Evolutionary conservation across 2,888 invertebrate genomes (phyloP).

Genomic region (Mesorhabditis belari): DNA sequence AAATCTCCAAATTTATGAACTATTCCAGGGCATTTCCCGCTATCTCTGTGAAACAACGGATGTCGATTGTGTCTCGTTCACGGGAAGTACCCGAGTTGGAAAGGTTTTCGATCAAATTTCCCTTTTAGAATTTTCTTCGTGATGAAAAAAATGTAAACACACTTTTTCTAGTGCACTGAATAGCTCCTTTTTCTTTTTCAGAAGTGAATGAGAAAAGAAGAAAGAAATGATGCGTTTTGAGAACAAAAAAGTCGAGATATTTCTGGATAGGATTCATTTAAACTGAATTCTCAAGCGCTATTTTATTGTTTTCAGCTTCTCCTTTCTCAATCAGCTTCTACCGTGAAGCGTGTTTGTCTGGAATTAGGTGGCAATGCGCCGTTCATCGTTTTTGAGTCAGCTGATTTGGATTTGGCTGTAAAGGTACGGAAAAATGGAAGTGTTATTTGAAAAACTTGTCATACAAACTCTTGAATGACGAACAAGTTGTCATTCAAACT

Average conservation of each 20-base stretch:
- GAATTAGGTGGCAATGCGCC: conserved; percentile 98
- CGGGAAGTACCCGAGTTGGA: conserved; percentile 82
- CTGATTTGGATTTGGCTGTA: conserved; percentile 78
- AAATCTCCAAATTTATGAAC: not conserved
- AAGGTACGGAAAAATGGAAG: no score
- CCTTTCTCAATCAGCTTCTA: conserved; percentile 74
- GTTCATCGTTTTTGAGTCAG: conserved; percentile 87
- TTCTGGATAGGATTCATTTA: no score
- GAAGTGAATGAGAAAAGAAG: conserved; percentile 2
- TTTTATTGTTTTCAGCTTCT: conserved; percentile 56
- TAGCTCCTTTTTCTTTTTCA: no score
- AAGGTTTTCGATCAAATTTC: no score
- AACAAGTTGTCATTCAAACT: not conserved
- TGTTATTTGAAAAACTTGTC: conserved; percentile 1
- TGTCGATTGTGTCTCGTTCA: conserved; percentile 85
- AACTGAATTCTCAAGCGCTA: no score
- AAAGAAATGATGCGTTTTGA: not conserved
- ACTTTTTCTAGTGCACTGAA: no score
- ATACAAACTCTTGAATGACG: no score
- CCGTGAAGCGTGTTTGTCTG: conserved; percentile 80
- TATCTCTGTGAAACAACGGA: conserved; percentile 75
- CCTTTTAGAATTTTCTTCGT: no score
- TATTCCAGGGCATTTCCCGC: conserved; percentile 70
- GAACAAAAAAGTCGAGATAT: no score
- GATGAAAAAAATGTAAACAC: no score